Evolutionary conservation across 2,888 invertebrate species (phyloP), one percentile per base, ranked within the genome.

Genomic region (Andrena minutula): DNA sequence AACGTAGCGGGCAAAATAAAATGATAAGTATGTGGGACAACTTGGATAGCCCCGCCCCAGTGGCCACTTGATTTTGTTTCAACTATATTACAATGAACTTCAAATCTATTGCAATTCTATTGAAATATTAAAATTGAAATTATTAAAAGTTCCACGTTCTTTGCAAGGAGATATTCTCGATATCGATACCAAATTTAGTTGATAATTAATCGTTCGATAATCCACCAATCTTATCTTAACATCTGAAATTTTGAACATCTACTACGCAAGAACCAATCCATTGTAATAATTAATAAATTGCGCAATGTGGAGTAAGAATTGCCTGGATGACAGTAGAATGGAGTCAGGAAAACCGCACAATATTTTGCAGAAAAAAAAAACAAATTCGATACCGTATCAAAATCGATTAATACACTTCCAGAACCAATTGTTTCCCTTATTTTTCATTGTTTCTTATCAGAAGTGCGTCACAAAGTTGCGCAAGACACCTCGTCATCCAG

Each of bases 361-460:
- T 12, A 4, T 61, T 61, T 32, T 16, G 8, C 12, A 1, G 10
- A 51, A 65, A 65, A 77, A 51, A 65, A 65, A 77, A 5, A 70
- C 8, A 12, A 78, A 30, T 16, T 60, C 12, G 65, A 30, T 41
- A 30, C 0, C 7, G 4, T 60, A 65, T 78, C 78, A 20, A 4
- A 12, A 47, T 56, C 30, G 53, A 63, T 61, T 20, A 2, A 47
- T 41, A 12, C 0, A 64, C 7, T 26, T 20, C 35, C 5, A 8
- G 1, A 2, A 28, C 0, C 5, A 20, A 60, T 47, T 60, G 23
- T 23, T 49, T 47, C 12, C 0, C 32, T 53, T 70, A 56, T 60
- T 69, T 79, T 76, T 23, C 26, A 30, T 32, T 26, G 20, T 5
- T 28, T 0, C 49, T 58, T 74, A 77, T 76, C 77, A 16, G 0